Evolutionary conservation across 2,113 vertebrate genomes (phyloP), one percentile per base, ranked within the genome.

Genomic region (Percina caprodes): DNA sequence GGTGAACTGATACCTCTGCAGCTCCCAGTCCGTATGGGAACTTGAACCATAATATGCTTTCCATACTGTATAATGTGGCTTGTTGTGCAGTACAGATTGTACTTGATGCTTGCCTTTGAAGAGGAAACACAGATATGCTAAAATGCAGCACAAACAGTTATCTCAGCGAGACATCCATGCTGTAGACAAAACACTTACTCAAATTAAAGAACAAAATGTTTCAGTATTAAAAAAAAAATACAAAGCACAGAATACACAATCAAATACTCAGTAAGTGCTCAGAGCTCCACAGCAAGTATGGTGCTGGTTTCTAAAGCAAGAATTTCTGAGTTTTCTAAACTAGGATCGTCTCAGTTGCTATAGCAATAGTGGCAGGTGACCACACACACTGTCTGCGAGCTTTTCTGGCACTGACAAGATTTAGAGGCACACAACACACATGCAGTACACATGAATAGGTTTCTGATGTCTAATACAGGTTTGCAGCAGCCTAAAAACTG

Each of bases 331-430:
- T 80, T 84, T 76, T 88, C 88, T 82, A 89, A 87, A 89, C 77
- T 49, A 59, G 85, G 86, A 88, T 87, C 72, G 16, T 83, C 86
- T 91, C 77, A 35, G 92, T 94, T 93, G 89, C 93, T 77, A 92
- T 92, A 84, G 91, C 88, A 74, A 94, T 90, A 66, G 81, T 85
- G 87, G 88, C 86, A 87, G 89, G 87, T 73, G 71, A 91, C 87
- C 91, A 88, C 88, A 87, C 88, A 87, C 79, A 88, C 51, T 71
- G 82, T 84, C 86, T 89, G 77, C 71, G 86, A 90, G 77, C 89
- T 89, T 84, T 84, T 88, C 85, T 89, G 80, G 63, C 68, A 61
- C 62, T 69, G 76, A 69, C 69, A 82, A 80, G 30, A 77, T 77
- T 84, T 80, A 80, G 86, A 56, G 68, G 66, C 76, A 51, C 51